Evolutionary conservation across 2,888 invertebrate genomes (phyloP), one percentile per base, ranked within the genome.

Genomic region (Limenitis camilla): DNA sequence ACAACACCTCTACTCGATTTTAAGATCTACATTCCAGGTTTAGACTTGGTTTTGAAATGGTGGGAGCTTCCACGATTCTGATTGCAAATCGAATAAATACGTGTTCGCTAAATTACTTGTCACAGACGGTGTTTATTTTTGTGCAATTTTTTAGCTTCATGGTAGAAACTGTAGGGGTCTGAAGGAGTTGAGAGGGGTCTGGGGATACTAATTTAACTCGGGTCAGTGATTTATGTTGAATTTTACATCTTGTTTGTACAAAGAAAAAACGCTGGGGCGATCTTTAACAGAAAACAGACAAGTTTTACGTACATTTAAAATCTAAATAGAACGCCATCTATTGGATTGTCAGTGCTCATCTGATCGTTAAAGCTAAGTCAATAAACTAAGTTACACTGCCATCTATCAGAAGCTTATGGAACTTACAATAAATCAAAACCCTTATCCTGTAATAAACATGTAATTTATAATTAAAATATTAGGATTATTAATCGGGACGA

Each of bases 21-120:
- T 44, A 53, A 38, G 29, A 48, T 43, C 29, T 45, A 36, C 11
- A 45, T 36, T 45, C 6, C 9, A 29, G 45, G 6, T 35, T 45
- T 45, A 45, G 29, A 29, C 45, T 36, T 29, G 45, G 10, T 29
- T 45, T 45, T 45, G 29, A 29, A 36, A 11, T 36, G 45, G 45
- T 36, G 45, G 45, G 45, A 45, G 29, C 36, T 35, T 29, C 45
- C 11, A 35, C 11, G 47, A 31, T 49, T 40, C 61, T 74, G 71
- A 76, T 77, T 76, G 76, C 74, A 62, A 68, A 59, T 65, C 67
- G 71, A 74, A 72, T 74, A 72, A 73, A 65, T 66, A 64, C 61
- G 59, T 67, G 56, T 41, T 44, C 42, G 65, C 71, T 74, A 72
- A 76, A 74, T 74, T 71, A 72, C 60, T 69, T 76, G 72, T 75